Percentiles rank a stretch among this genome's conserved stretches.
Evolutionary conservation across 2,888 invertebrate species (phyloP).

Genomic region (Orthosia cruda): DNA sequence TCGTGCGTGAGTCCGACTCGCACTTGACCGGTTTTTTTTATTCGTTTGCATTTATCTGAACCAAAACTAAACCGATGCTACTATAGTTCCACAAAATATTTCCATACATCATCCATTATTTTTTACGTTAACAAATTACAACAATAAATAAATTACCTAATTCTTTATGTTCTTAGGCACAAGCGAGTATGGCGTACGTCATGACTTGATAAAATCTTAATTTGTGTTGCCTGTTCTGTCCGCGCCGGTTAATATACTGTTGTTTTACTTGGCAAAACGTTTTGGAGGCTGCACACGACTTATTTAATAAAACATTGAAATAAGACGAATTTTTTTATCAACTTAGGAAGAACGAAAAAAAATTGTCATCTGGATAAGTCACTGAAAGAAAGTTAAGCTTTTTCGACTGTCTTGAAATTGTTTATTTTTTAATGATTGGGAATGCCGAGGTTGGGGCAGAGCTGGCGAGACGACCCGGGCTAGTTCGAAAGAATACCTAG

Average conservation of each 20-base stretch:
- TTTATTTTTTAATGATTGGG: no score
- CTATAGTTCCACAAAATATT: background rate
- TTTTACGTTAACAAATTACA: slow-evolving; percentile 31
- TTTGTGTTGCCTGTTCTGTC: slow-evolving; percentile 80
- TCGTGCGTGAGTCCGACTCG: no score
- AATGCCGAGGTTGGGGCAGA: no score
- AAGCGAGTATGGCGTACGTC: slow-evolving; percentile 72
- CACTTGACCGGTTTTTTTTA: no score
- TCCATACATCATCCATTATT: background rate
- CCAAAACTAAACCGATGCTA: no score
- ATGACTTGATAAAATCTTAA: slow-evolving; percentile 86
- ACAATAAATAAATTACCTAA: slow-evolving; percentile 67
- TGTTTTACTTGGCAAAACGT: slow-evolving; percentile 68
- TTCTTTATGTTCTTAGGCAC: slow-evolving; percentile 70
- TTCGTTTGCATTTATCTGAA: background rate
- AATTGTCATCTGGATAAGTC: background rate
- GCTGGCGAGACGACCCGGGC: no score
- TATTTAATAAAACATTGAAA: slow-evolving; percentile 57
- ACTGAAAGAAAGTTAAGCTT: background rate
- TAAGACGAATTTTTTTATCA: slow-evolving; percentile 8
- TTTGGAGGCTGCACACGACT: slow-evolving; percentile 61
- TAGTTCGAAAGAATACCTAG: no score
- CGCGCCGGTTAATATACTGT: slow-evolving; percentile 72
- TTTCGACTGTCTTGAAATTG: background rate
- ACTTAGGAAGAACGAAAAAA: background rate